A percentile compares a stretch with the other conserved stretches of the same genome.
phyloP scores from a whole-genome alignment of 2,888 invertebrate genomes.

The Nebria salina region DNA sequence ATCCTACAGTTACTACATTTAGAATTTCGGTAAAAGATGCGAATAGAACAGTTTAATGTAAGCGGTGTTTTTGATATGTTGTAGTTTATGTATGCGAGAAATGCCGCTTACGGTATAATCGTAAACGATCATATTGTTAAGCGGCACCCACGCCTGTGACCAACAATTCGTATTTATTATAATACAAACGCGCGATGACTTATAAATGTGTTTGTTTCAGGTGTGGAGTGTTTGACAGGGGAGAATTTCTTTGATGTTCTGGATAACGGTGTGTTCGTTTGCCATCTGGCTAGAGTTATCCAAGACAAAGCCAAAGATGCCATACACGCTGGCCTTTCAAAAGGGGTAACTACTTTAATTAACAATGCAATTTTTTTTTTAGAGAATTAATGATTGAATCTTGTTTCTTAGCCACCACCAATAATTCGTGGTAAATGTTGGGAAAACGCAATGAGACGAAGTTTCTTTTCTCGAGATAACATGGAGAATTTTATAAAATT shows the following conservation, averaged over 20 bases:
- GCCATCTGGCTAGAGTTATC: constrained; percentile 82
- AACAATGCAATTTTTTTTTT: neutral
- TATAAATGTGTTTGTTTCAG: constrained; percentile 62
- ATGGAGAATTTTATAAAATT: constrained; percentile 90
- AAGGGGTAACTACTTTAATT: constrained; percentile 64
- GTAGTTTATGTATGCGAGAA: too few relatives aligned
- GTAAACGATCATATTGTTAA: too few relatives aligned
- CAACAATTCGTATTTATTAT: neutral
- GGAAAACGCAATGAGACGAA: constrained; percentile 83
- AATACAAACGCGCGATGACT: neutral
- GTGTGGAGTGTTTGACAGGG: constrained; percentile 76
- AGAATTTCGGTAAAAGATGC: too few relatives aligned
- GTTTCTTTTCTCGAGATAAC: constrained; percentile 90
- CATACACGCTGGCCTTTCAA: constrained; percentile 69
- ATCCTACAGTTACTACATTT: neutral
- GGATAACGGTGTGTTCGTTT: constrained; percentile 86
- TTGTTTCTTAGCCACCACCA: constrained; percentile 71
- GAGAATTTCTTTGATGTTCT: constrained; percentile 84
- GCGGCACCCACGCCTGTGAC: too few relatives aligned
- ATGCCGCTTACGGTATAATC: too few relatives aligned
- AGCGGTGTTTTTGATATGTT: too few relatives aligned
- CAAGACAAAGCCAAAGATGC: constrained; percentile 78
- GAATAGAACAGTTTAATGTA: too few relatives aligned
- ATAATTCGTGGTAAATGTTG: constrained; percentile 80
- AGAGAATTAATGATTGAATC: neutral